Percentiles rank a stretch among this genome's conserved stretches.
These are phyloP conservation scores for Tenualosa thibaudeaui DNA, from an alignment of 2,797 vertebrate genomes.

Conservation along the genomic window DNA sequence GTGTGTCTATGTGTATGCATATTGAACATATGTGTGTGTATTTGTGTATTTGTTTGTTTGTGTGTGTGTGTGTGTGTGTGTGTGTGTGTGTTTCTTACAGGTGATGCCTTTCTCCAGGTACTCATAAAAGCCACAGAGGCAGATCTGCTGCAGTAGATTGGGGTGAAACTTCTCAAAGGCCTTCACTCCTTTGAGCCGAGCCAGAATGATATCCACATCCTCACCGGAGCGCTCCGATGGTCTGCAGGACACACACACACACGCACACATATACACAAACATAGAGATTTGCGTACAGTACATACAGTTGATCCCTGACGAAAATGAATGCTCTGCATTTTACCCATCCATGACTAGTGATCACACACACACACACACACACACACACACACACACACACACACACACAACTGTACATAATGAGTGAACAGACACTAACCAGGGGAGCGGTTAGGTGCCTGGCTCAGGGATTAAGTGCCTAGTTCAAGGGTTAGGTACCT, in stretches of 20 bases:
- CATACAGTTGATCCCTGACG: too few species aligned
- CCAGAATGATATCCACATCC: slow-evolving; percentile 96
- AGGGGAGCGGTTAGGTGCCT: too few species aligned
- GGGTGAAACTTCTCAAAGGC: slow-evolving; percentile 96
- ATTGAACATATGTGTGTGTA: background rate
- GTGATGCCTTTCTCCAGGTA: slow-evolving; percentile 96
- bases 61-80: too few species aligned
- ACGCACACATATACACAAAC: background rate
- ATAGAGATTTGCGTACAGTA: background rate
- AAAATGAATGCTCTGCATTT: too few species aligned
- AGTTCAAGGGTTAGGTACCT: too few species aligned
- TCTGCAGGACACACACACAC: slow-evolving; percentile 62
- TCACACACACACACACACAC: background rate
- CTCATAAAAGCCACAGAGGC: slow-evolving; percentile 94
- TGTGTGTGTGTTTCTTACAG: slow-evolving; percentile 71
- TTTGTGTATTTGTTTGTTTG: too few species aligned
- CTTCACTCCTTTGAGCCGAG: slow-evolving; percentile 90
- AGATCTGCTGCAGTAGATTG: slow-evolving; percentile 94
- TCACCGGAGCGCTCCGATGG: slow-evolving; percentile 93
- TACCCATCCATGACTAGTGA: too few species aligned
- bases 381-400: background rate
- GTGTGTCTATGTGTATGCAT: background rate
- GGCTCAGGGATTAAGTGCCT: too few species aligned
- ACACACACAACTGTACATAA: background rate
- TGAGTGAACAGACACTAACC: too few species aligned